Percentiles rank a stretch among this genome's conserved stretches.
Conservation (phyloP, 1,140 invertebrate genomes). For the Procambarus clarkii region DNA sequence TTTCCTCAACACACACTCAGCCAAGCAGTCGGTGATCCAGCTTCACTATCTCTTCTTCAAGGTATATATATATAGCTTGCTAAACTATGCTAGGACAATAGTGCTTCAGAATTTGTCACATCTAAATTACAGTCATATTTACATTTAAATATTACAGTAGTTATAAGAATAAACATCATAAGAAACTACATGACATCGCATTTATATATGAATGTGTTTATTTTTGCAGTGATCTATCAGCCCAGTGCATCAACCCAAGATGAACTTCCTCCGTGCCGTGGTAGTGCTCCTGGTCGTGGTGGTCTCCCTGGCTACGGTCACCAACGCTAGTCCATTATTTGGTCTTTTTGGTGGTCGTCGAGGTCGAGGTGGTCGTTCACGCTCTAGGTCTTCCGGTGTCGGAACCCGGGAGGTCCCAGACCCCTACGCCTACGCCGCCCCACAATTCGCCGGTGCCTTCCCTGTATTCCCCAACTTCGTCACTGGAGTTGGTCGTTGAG, state of each 20-base stretch:
- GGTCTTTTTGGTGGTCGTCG: neutral
- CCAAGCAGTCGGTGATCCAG: neutral
- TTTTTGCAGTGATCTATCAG: neutral
- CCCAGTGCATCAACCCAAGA: neutral
- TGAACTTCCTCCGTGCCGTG: constrained; percentile 4
- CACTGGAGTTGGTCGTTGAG: neutral
- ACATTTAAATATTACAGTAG: neutral
- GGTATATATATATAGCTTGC: neutral
- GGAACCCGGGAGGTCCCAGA: neutral
- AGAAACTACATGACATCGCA: neutral
- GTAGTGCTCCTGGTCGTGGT: neutral
- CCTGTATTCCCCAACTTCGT: neutral
- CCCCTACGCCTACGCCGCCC: neutral
- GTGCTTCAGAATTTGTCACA: neutral
- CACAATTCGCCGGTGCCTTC: neutral
- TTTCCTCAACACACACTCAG: neutral
- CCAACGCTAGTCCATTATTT: neutral
- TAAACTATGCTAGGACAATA: neutral
- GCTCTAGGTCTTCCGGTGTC: neutral
- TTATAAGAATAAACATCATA: neutral
- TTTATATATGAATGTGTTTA: neutral
- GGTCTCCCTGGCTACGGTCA: neutral
- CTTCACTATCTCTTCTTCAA: neutral
- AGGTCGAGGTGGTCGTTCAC: neutral
- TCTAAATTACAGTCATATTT: neutral